These are phyloP conservation scores for Oophaga pumilio DNA, from an alignment of 2,113 vertebrate genomes.

Conservation along the genomic window DNA sequence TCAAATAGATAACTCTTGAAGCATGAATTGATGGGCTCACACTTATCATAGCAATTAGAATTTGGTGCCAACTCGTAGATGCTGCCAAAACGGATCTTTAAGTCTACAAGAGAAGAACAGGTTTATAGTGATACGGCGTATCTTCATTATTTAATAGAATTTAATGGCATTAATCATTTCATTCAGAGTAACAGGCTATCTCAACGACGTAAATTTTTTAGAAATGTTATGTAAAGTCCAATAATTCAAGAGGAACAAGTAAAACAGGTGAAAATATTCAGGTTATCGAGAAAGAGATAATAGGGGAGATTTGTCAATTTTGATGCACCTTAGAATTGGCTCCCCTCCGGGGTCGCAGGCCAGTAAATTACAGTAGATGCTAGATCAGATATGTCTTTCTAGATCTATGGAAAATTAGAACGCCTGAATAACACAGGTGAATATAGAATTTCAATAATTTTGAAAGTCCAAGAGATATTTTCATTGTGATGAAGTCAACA, in stretches of 20 bases:
- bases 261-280: background rate
- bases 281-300: background rate
- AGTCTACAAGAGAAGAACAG: conserved; percentile 13
- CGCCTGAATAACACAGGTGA: too few species aligned
- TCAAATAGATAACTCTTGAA: conserved; percentile 54
- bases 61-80: conserved; percentile 7
- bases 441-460: too few species aligned
- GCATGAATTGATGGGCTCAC: conserved; percentile 47
- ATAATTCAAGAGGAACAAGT: background rate
- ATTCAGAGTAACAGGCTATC: background rate
- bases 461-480: too few species aligned
- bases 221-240: background rate
- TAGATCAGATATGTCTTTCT: too few species aligned
- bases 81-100: conserved; percentile 41
- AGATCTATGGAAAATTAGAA: too few species aligned
- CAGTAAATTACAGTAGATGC: too few species aligned
- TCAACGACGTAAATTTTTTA: background rate
- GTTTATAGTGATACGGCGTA: conserved; percentile 5
- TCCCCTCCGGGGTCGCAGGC: too few species aligned
- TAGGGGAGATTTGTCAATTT: background rate
- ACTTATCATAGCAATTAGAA: conserved; percentile 55
- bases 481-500: too few species aligned
- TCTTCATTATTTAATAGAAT: conserved; percentile 30
- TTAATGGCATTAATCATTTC: conserved; percentile 8
- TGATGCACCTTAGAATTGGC: too few species aligned